Conservation (phyloP, 2,888 invertebrate genomes). For the Fragum whitleyi region DNA sequence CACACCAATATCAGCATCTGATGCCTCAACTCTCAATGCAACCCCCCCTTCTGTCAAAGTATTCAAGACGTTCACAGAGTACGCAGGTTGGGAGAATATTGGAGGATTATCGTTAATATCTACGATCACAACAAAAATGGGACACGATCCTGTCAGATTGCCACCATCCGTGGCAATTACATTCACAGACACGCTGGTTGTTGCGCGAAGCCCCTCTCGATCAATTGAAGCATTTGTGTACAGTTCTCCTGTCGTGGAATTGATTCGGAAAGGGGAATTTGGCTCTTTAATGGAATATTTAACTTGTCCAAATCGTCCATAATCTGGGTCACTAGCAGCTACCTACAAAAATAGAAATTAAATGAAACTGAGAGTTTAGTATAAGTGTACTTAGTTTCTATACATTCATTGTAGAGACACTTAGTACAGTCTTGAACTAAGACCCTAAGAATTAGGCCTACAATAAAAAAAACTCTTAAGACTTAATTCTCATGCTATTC, state of each 20-base stretch:
- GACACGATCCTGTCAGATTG: conserved; percentile 98
- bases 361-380: too few relatives aligned
- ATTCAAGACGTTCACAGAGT: conserved; percentile 40
- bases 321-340: conserved; percentile 97
- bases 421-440: too few relatives aligned
- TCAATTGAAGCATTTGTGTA: conserved; percentile 90
- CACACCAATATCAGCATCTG: conserved; percentile 98
- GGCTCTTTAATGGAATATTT: conserved; percentile 92
- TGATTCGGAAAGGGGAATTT: conserved; percentile 91
- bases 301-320: conserved; percentile 92
- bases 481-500: too few relatives aligned
- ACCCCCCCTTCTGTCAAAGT: conserved; percentile 34
- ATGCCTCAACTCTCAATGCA: conserved; percentile 92
- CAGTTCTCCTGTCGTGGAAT: conserved; percentile 97
- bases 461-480: too few relatives aligned
- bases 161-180: conserved; percentile 99
- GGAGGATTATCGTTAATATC: conserved; percentile 78
- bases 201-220: conserved; percentile 88
- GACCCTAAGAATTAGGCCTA: too few relatives aligned
- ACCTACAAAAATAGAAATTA: conserved; percentile 86
- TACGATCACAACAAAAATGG: conserved; percentile 88
- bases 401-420: too few relatives aligned
- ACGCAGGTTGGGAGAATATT: conserved; percentile 60
- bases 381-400: too few relatives aligned
- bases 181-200: conserved; percentile 86